Base-by-base conservation (phyloP, 2,113 vertebrate genomes). In the Bujurquina vittata region DNA sequence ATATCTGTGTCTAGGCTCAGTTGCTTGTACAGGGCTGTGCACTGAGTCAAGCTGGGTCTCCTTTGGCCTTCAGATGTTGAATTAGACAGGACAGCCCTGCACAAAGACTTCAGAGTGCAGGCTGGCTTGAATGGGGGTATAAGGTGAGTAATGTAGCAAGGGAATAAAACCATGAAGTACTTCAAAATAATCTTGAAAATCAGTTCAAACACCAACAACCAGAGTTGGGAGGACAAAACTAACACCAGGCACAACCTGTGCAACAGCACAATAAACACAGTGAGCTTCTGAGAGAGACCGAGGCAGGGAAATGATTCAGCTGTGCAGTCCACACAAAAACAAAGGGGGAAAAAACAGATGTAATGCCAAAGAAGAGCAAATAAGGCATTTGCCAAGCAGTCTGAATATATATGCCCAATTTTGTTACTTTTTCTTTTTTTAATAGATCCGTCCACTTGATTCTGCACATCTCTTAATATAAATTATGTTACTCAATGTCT, bases 131-230 rank as follows among this genome's bases (percentile, higher is more conserved):
- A 81, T 22, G 15, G 61, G 56, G 75, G 60, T 72, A 10, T 10
- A 55, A 29, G 80, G 60, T 26, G 58, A 73, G 60, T 63, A 62
- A 75, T 65, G 43, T 55, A 83, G 69, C 49, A 23, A 5, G 18
- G 6, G 75, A 75, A 69, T 14, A 67, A 37, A 56, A 84, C 0
- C 37, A 7, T 75, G 55, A 18, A 6, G 60, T 22, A 18, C 55
- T 43, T 58, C 58, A 46, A 79, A 79, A 49, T 52, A 62, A 72
- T 69, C n/a, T 63, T 7, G 46, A 20, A 75, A 61, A 75, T 60
- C 31, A 23, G 52, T 26, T 61, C 1, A 8, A 57, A 17, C 49
- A 60, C 33, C 5, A 31, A 60, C 31, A 83, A 63, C 3, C 73
- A 55, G 31, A 46, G 46, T 1, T 49, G 17, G 20, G 55, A 67